Evolutionary conservation across 2,113 vertebrate species (phyloP), one percentile per base, ranked within the genome.

Genomic region (Argyrosomus japonicus): DNA sequence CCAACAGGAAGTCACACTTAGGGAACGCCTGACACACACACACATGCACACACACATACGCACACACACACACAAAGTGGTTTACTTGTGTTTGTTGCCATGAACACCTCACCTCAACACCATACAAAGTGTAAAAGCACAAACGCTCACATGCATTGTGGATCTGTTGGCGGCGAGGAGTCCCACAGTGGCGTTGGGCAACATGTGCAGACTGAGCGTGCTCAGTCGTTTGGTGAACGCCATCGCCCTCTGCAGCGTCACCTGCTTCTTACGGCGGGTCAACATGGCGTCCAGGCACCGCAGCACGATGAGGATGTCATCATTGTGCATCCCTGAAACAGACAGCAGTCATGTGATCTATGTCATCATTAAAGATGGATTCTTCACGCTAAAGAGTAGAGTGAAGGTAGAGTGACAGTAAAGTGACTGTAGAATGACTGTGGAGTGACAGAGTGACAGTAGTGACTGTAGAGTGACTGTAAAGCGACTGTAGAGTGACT

Each of bases 261-360:
- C 97, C 78, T 98, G 97, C 87, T 98, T 99, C 75, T 95, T 95
- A 85, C 98, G 96, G 79, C 97, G 98, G 29, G 95, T 95, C 86
- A 99, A 91, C 97, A 98, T 98, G 64, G 96, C 87, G 3, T 98
- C 96, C 50, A 99, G 91, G 90, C 97, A 98, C 63, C 95, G 96
- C 32, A 99, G 96, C 14, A 97, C 94, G 14, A 96, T 97, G 82
- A 83, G 71, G 1, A 95, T 90, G 29, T 98, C 97, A 43, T 97
- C 96, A 4, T 96, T 97, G 15, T 95, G 91, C 1, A 85, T 87
- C 64, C 97, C 97, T 99, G 79, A 17, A 14, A 54, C 8, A 53
- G 32, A 81, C 45, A 60, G 58, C 50, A 40, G 45, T 14, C 36
- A 36, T 36, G 36, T 36, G 36, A 36, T 8, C 36, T 8, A 36